Evolutionary conservation across 23 tunicate species (phyloP), one percentile per base, ranked within the genome.

Genomic region (Halocynthia roretzi): DNA sequence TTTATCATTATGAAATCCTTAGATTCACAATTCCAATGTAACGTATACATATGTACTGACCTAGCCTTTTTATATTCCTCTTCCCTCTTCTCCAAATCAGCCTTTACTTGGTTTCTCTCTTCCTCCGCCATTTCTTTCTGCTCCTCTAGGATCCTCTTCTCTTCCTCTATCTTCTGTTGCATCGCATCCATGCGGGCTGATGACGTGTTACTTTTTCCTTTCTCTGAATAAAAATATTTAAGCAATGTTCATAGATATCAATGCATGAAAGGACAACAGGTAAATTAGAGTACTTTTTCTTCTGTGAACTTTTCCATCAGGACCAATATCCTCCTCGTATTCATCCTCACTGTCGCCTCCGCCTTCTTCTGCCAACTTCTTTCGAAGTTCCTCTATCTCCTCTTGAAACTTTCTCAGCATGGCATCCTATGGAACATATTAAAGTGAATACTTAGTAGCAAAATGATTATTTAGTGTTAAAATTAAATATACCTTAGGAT

Each of bases 41-140:
- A 14, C 12, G 2, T 50, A 49, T 49, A 11, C 51, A 12, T 51
- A 14, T 12, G 11, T 8, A 79, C 81, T 8, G 44, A 79, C 88
- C 84, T 81, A 21, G 98, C 93, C 51, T 83, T 75, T 53, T 83
- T 77, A 8, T 83, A 66, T 70, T 93, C 94, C 8, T 80, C 83
- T 54, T 68, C 87, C 61, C 63, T 87, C 76, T 86, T 93, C 68
- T 83, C 80, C 10, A 93, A 84, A 71, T 87, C 93, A 44, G 84
- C 62, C 69, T 80, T 83, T 6, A 84, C 94, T 56, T 78, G 49
- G 71, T 80, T 87, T 61, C 79, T 93, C 71, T 93, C 93, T 54
- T 93, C 94, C 76, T 93, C 98, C 5, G 83, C 98, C 94, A 93
- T 83, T 7, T 93, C 94, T 52, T 61, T 83, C 7, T 93, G 96